Percentiles rank a stretch among this genome's conserved stretches.
Conservation (phyloP, 1,140 invertebrate species). For the Caenorhabditis remanei region DNA sequence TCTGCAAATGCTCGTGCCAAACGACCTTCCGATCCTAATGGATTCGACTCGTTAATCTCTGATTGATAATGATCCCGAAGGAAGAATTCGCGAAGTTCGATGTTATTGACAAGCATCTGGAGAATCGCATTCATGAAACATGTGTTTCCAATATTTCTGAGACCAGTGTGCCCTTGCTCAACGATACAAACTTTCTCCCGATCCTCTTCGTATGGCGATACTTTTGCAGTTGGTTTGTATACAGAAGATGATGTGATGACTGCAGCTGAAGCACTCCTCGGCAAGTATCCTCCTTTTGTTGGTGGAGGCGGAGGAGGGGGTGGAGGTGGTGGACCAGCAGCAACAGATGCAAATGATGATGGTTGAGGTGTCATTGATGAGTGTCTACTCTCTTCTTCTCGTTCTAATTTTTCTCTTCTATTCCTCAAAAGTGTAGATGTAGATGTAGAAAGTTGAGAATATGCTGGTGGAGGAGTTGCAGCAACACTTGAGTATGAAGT, state of each 20-base stretch:
- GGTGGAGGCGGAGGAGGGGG: background rate
- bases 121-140: slow-evolving; percentile 85
- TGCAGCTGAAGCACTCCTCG: slow-evolving; percentile 27
- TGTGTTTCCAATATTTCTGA: slow-evolving; percentile 83
- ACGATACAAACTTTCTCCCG: slow-evolving; percentile 58
- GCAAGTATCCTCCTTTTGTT: slow-evolving; percentile 13
- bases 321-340: slow-evolving; percentile 3
- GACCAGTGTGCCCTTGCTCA: slow-evolving; percentile 82
- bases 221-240: slow-evolving; percentile 27
- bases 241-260: slow-evolving; percentile 11
- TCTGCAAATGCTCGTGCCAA: slow-evolving; percentile 79
- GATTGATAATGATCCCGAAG: slow-evolving; percentile 60
- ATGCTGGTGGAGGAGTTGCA: slow-evolving; percentile 44
- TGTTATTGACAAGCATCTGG: slow-evolving; percentile 75
- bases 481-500: slow-evolving; percentile 32
- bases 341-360: background rate
- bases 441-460: slow-evolving; percentile 13
- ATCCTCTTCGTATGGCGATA: slow-evolving; percentile 59
- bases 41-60: slow-evolving; percentile 67
- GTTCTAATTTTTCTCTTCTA: slow-evolving; percentile 5
- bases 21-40: slow-evolving; percentile 76
- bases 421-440: slow-evolving; percentile 25
- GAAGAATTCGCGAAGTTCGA: slow-evolving; percentile 67
- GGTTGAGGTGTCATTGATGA: slow-evolving; percentile 38
- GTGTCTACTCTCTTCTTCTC: background rate